Percentiles rank a stretch among this genome's conserved stretches.
These are phyloP conservation scores for Myzus persicae DNA, from an alignment of 1,140 invertebrate species.

Conservation along the genomic window DNA sequence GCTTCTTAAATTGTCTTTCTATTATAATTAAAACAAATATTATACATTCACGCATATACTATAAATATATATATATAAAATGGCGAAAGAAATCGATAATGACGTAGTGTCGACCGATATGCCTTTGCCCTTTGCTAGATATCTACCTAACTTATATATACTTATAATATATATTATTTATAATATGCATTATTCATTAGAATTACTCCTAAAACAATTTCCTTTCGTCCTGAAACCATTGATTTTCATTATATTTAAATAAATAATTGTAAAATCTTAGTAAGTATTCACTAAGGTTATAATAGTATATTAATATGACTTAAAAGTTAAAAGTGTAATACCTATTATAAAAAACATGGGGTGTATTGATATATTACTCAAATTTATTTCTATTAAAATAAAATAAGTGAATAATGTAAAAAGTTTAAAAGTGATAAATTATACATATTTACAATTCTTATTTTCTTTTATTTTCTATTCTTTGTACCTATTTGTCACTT, in stretches of 20 bases:
- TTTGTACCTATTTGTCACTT: background rate
- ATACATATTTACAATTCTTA: background rate
- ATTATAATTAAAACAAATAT: background rate
- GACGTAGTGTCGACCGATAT: background rate
- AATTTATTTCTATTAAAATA: no score
- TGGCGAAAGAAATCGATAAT: background rate
- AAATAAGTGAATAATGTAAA: background rate
- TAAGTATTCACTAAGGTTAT: no score
- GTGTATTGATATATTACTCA: no score
- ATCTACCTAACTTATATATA: background rate
- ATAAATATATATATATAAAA: background rate
- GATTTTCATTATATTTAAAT: no score
- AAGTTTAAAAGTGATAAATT: background rate
- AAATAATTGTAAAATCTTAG: no score
- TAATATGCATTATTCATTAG: no score
- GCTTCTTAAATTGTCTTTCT: background rate
- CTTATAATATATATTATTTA: no score
- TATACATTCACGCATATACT: background rate
- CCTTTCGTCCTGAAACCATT: no score
- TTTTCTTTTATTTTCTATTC: background rate
- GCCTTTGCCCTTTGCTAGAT: background rate
- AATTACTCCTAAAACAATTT: no score
- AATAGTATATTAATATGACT: no score
- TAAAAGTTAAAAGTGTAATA: no score
- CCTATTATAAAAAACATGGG: no score